Evolutionary conservation across 2,113 vertebrate genomes (phyloP).

Genomic region (Pituophis catenifer): DNA sequence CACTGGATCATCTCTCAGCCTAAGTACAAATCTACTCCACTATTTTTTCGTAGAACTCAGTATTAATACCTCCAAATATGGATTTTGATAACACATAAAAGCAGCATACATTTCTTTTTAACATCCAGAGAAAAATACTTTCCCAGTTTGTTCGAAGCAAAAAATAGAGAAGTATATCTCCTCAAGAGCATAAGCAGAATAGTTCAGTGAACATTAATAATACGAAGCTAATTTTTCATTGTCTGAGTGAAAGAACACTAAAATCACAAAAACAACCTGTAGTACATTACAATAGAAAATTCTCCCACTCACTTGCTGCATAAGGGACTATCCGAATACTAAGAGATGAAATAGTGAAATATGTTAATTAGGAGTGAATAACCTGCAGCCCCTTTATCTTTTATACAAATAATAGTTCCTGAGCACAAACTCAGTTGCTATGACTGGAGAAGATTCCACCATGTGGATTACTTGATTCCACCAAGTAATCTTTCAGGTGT

Average conservation of each 20-base stretch:
- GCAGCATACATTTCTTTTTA: slow-evolving; percentile 45
- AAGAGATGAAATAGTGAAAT: not conserved
- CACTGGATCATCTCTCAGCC: not conserved
- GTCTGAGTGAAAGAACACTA: slow-evolving; percentile 13
- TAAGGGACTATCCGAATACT: slow-evolving; percentile 14
- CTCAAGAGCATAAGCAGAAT: slow-evolving; percentile 19
- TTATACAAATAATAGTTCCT: not conserved
- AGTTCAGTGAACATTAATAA: slow-evolving; percentile 31
- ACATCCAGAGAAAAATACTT: slow-evolving; percentile 35
- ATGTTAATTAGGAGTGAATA: not conserved
- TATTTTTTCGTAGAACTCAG: slow-evolving; percentile 31
- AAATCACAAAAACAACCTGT: slow-evolving; percentile 8
- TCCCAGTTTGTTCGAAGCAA: slow-evolving; percentile 12
- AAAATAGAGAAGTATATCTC: slow-evolving; percentile 34
- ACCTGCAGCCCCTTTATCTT: not conserved
- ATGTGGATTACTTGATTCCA: not conserved
- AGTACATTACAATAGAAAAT: slow-evolving; percentile 19
- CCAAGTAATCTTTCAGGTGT: not conserved
- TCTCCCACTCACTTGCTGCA: not conserved
- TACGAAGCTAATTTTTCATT: slow-evolving; percentile 15
- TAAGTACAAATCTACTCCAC: not conserved
- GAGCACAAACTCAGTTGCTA: not conserved
- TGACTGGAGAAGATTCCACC: not conserved
- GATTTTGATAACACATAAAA: slow-evolving; percentile 27
- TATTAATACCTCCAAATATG: slow-evolving; percentile 33